A percentile compares a stretch with the other conserved stretches of the same genome.
These are phyloP conservation scores for Julus scanicus DNA, from an alignment of 2,888 invertebrate genomes.

Conservation along the genomic window DNA sequence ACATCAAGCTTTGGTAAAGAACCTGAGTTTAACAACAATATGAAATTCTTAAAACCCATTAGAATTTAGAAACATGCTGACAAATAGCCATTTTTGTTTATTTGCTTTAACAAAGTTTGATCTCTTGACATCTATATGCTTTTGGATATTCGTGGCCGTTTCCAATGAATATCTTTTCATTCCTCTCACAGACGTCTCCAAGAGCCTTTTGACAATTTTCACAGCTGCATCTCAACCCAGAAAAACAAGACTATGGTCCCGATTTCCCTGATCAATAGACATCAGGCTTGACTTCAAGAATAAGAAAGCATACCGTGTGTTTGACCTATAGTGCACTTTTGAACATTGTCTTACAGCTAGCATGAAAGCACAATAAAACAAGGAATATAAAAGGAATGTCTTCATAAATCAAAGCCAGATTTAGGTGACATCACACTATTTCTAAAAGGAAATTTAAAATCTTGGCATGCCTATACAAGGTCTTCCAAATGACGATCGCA, in stretches of 20 bases:
- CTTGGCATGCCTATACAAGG: conserved; percentile 38
- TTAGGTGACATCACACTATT: conserved; percentile 39
- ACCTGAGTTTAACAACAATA: too few species aligned
- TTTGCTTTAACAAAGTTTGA: neutral
- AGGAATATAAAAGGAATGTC: neutral
- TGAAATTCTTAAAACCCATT: too few species aligned
- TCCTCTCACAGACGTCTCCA: neutral
- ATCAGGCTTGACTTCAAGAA: neutral
- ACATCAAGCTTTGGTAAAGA: too few species aligned
- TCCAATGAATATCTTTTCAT: neutral
- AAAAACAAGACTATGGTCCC: neutral
- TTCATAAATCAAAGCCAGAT: conserved; percentile 7
- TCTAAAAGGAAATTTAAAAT: conserved; percentile 30
- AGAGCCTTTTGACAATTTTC: conserved; percentile 5
- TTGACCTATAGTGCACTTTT: neutral
- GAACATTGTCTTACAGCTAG: neutral
- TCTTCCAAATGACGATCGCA: conserved; percentile 9
- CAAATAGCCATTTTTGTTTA: too few species aligned
- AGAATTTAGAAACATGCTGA: too few species aligned
- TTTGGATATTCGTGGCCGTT: neutral
- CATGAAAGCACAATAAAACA: conserved; percentile 3
- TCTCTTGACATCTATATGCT: neutral
- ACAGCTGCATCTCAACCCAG: neutral
- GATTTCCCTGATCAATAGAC: neutral
- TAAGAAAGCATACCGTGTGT: neutral